A percentile compares a stretch with the other conserved stretches of the same genome.
phyloP scores from a whole-genome alignment of 2,113 vertebrate species.

The Hiodon tergisus region DNA sequence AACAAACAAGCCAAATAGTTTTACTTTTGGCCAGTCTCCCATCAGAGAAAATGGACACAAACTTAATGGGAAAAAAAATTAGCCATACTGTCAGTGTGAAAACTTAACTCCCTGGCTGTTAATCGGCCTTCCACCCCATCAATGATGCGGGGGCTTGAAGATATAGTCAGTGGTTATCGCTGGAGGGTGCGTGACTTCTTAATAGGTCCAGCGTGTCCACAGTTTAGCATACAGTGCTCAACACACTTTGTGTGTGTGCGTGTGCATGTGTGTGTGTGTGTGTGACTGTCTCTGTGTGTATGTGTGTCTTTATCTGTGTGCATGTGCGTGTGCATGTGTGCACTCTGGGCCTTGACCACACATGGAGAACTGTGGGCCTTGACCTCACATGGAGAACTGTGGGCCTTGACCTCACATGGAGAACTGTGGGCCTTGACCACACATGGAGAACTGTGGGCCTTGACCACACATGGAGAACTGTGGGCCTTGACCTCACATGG shows the following conservation, averaged over 20 bases:
- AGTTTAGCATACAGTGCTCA: background rate
- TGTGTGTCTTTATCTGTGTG: background rate
- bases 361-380: too few relatives aligned
- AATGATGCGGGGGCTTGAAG: background rate
- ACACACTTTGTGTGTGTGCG: background rate
- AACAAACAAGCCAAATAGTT: slow-evolving; percentile 17
- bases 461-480: too few relatives aligned
- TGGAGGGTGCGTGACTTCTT: too few relatives aligned
- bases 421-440: too few relatives aligned
- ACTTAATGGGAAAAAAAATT: background rate
- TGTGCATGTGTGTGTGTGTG: background rate
- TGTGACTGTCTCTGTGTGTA: background rate
- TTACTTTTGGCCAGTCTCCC: slow-evolving; percentile 29
- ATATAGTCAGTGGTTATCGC: too few relatives aligned
- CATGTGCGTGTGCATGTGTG: background rate
- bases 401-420: too few relatives aligned
- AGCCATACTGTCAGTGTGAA: background rate
- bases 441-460: too few relatives aligned
- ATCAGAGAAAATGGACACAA: slow-evolving; percentile 18
- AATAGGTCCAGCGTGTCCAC: too few relatives aligned
- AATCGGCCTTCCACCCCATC: background rate
- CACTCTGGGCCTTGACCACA: too few relatives aligned
- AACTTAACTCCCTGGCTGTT: background rate
- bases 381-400: too few relatives aligned
- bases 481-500: too few relatives aligned